These are phyloP conservation scores for Steatocranus sp. DNA, from an alignment of 2,797 vertebrate species.

Conservation along the genomic window DNA sequence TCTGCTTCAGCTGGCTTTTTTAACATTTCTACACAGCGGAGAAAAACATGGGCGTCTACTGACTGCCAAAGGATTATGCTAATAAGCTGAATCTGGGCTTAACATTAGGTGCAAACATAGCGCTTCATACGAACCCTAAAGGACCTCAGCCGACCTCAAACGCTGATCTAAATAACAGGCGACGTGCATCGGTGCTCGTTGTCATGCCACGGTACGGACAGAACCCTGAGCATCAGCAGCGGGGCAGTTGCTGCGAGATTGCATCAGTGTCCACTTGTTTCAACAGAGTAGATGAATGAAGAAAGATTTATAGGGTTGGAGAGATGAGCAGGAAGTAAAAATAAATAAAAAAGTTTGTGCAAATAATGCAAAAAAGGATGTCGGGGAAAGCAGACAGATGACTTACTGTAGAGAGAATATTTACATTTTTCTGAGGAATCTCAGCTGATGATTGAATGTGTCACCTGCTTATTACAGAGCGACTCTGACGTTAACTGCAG, in stretches of 20 bases:
- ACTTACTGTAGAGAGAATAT: not conserved
- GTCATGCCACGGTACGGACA: not conserved
- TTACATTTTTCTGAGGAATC: not conserved
- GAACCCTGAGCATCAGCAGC: not conserved
- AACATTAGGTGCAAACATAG: accelerated
- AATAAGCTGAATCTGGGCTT: accelerated
- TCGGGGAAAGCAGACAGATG: not conserved
- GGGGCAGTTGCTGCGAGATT: not conserved
- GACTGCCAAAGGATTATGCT: not conserved
- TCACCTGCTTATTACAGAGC: accelerated
- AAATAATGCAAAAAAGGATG: not conserved
- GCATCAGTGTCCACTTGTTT: slow-evolving; percentile 20
- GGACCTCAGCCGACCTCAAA: not conserved
- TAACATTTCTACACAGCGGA: not conserved
- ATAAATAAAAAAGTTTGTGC: accelerated
- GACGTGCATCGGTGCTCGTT: not conserved
- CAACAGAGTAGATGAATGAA: not conserved
- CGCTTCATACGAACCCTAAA: not conserved
- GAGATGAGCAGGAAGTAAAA: not conserved
- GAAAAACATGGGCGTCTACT: not conserved
- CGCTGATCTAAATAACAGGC: not conserved
- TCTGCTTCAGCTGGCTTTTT: not conserved
- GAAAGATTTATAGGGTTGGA: not conserved
- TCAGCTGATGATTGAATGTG: not conserved
- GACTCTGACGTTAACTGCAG: not conserved